Conservation (phyloP, 2,113 vertebrate genomes). For the Leucosticte australis region DNA sequence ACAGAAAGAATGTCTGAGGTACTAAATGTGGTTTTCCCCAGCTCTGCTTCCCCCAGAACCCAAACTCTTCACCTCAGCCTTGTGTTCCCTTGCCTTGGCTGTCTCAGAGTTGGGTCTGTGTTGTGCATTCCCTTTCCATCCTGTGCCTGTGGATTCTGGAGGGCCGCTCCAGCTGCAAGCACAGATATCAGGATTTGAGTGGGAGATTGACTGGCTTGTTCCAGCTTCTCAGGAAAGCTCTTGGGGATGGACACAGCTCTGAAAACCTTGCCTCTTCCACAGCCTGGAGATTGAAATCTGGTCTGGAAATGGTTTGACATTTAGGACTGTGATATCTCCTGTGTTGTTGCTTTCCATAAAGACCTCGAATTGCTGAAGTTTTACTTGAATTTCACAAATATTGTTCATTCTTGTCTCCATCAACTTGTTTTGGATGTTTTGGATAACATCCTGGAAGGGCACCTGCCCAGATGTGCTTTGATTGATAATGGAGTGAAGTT, state of each 20-base stretch:
- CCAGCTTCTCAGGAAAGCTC: background rate
- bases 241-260: background rate
- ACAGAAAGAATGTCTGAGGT: background rate
- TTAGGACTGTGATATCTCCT: background rate
- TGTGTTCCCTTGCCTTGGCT: background rate
- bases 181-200: background rate
- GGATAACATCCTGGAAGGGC: background rate
- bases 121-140: background rate
- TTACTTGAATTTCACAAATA: background rate
- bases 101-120: background rate
- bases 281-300: background rate
- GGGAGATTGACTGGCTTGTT: background rate
- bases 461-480: background rate
- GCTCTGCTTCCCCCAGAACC: background rate
- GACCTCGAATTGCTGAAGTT: background rate
- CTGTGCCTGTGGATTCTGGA: background rate
- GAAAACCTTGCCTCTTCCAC: background rate
- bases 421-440: background rate
- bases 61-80: background rate
- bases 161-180: background rate
- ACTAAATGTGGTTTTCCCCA: background rate
- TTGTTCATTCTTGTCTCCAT: background rate
- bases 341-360: background rate
- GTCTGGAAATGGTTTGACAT: background rate
- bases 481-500: background rate